Evolutionary conservation across 2,888 invertebrate species (phyloP).

Genomic region (Theodoxus fluviatilis): DNA sequence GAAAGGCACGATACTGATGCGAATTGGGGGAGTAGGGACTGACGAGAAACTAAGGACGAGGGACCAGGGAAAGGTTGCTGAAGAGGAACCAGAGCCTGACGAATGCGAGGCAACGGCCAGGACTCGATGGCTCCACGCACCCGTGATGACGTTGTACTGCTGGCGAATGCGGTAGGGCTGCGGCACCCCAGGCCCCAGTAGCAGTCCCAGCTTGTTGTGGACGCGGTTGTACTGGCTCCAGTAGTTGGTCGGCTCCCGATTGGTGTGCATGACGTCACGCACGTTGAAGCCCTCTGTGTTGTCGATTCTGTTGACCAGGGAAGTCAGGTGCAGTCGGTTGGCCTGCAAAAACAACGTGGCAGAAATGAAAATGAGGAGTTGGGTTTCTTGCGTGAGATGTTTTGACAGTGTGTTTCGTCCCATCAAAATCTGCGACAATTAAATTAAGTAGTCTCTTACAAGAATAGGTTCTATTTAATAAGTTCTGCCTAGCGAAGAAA

Average conservation of each 20-base stretch:
- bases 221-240: conserved; percentile 60
- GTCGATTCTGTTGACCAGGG: conserved; percentile 51
- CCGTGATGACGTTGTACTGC: conserved; percentile 60
- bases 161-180: conserved; percentile 48
- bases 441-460: no score
- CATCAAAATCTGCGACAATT: no score
- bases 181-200: conserved; percentile 55
- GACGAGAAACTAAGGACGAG: no score
- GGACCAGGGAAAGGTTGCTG: no score
- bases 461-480: no score
- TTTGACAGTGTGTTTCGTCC: no score
- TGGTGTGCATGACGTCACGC: conserved; percentile 43
- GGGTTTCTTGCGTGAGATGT: no score
- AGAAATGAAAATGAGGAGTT: no score
- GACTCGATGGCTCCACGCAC: conserved; percentile 36
- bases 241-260: conserved; percentile 42
- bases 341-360: conserved; percentile 49
- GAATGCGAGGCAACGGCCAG: neutral
- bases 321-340: conserved; percentile 48
- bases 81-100: neutral
- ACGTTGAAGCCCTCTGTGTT: conserved; percentile 53
- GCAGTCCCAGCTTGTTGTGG: conserved; percentile 57
- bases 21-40: no score
- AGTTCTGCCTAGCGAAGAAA: no score
- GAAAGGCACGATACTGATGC: no score